A percentile compares a stretch with the other conserved stretches of the same genome.
phyloP scores from a whole-genome alignment of 1,140 invertebrate genomes.

The Drosophila chauvacae region DNA sequence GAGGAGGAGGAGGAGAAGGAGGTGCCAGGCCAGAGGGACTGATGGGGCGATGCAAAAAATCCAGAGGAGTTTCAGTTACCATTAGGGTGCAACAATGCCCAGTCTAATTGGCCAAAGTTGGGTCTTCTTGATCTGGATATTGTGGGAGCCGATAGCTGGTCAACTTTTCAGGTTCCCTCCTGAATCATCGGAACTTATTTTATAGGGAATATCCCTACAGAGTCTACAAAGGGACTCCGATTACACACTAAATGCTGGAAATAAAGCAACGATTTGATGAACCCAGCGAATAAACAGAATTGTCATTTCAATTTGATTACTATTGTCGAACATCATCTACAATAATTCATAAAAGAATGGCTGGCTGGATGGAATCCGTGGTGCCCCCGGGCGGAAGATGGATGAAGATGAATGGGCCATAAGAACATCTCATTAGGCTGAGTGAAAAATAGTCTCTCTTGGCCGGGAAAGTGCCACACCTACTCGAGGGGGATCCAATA shows the following conservation, averaged over 20 bases:
- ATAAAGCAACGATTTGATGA: constrained; percentile 9
- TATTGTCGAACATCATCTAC: constrained; percentile 47
- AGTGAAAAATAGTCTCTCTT: constrained; percentile 46
- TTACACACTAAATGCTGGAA: not conserved
- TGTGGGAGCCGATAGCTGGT: not conserved
- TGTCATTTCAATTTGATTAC: constrained; percentile 45
- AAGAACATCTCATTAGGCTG: constrained; percentile 53
- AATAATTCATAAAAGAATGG: constrained; percentile 43
- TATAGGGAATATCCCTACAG: too few relatives aligned
- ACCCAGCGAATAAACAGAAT: constrained; percentile 3
- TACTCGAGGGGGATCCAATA: not conserved
- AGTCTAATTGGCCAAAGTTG: constrained; percentile 1
- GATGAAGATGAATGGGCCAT: constrained; percentile 46
- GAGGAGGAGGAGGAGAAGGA: not conserved
- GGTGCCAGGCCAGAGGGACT: too few relatives aligned
- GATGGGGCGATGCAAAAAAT: not conserved
- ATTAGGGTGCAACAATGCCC: not conserved
- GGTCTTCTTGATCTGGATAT: not conserved
- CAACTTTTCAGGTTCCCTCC: not conserved
- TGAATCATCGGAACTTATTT: too few relatives aligned
- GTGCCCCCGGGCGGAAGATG: constrained; percentile 18
- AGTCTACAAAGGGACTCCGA: not conserved
- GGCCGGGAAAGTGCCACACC: not conserved
- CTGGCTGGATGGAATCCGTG: not conserved
- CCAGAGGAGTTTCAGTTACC: not conserved